Evolutionary conservation across 2,797 vertebrate species (phyloP).

Genomic region (Notolabrus celidotus): DNA sequence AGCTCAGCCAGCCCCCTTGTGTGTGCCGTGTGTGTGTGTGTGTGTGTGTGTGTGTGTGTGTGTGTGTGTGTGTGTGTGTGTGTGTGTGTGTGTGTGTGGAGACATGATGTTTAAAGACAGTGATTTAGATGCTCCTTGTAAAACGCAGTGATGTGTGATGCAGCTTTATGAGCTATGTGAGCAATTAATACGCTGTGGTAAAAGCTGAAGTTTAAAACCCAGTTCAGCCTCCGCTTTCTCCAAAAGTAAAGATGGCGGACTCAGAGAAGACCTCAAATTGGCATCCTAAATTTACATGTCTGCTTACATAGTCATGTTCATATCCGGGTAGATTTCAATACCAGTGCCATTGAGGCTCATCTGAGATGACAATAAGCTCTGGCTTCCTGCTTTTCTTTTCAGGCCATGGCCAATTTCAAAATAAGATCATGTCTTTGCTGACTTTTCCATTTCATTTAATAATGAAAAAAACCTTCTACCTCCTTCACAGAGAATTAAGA

Average conservation of each 20-base stretch:
- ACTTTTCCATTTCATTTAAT: neutral
- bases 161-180: conserved; percentile 42
- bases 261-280: no score
- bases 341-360: conserved; percentile 27
- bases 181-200: conserved; percentile 46
- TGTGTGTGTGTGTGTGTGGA: no score
- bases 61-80: no score
- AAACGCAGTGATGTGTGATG: conserved; percentile 45
- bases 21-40: neutral
- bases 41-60: neutral
- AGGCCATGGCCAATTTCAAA: conserved; percentile 28
- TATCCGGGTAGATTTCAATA: conserved; percentile 40
- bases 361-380: conserved; percentile 41
- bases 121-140: conserved; percentile 42
- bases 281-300: conserved; percentile 36
- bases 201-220: conserved; percentile 42
- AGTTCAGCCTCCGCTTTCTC: conserved; percentile 23
- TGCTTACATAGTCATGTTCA: conserved; percentile 55
- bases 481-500: conserved; percentile 34
- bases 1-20: neutral
- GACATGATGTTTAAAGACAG: conserved; percentile 21
- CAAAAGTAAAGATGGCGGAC: conserved; percentile 18
- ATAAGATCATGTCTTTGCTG: conserved; percentile 6
- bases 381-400: conserved; percentile 20
- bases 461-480: neutral